Percentiles rank a stretch among this genome's conserved stretches.
phyloP scores from a whole-genome alignment of 1,140 invertebrate species.

The Scaptomyza pallida region DNA sequence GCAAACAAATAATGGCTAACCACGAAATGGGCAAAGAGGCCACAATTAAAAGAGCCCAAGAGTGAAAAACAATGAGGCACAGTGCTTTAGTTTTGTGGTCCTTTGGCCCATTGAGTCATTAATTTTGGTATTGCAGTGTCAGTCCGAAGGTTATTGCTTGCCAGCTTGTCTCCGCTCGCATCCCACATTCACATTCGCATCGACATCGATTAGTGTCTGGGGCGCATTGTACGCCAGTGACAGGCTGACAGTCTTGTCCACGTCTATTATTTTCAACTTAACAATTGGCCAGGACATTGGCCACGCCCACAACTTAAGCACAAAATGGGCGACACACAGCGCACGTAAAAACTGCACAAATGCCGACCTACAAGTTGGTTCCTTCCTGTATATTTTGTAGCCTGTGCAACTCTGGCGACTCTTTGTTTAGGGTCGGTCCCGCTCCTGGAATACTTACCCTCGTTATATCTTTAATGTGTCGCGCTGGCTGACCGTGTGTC shows the following conservation, averaged over 20 bases:
- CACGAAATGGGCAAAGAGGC: conserved; percentile 56
- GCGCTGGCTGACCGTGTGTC: conserved; percentile 65
- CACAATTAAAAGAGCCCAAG: conserved; percentile 68
- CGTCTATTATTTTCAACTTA: conserved; percentile 81
- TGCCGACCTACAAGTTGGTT: conserved; percentile 77
- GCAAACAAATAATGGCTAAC: conserved; percentile 60
- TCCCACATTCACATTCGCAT: conserved; percentile 30
- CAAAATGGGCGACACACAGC: conserved; percentile 46
- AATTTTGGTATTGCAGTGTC: conserved; percentile 63
- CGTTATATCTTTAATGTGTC: conserved; percentile 74
- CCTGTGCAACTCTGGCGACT: conserved; percentile 17
- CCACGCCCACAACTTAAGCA: conserved; percentile 37
- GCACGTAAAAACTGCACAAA: conserved; percentile 74
- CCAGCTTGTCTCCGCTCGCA: conserved; percentile 59
- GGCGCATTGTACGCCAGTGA: conserved; percentile 58
- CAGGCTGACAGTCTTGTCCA: conserved; percentile 75
- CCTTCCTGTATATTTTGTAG: conserved; percentile 56
- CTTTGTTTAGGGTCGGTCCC: conserved; percentile 24
- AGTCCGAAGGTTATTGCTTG: conserved; percentile 9
- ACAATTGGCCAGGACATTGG: conserved; percentile 70
- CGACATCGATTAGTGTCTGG: conserved; percentile 75
- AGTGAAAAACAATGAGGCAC: conserved; percentile 42
- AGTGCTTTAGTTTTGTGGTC: conserved; percentile 13
- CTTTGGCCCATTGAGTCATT: conserved; percentile 70
- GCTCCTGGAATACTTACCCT: conserved; percentile 15